These are phyloP conservation scores for Heterochromis multidens DNA, from an alignment of 2,113 vertebrate species.

Conservation along the genomic window DNA sequence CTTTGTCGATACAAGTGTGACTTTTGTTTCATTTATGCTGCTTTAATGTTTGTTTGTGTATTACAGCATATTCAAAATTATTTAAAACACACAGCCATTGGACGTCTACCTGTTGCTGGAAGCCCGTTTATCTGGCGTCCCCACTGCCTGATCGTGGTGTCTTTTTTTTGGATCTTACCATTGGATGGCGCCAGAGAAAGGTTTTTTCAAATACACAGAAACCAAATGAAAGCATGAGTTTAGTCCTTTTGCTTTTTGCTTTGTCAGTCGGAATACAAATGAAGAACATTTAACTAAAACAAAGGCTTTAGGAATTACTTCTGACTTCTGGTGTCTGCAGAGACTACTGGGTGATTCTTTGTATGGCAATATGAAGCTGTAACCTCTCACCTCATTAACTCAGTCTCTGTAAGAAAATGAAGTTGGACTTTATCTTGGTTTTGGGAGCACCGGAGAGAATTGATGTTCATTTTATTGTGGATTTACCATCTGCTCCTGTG, in stretches of 20 bases:
- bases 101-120: not conserved
- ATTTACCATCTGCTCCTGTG: slow-evolving; percentile 15
- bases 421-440: slow-evolving; percentile 19
- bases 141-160: not conserved
- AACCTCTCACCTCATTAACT: slow-evolving; percentile 33
- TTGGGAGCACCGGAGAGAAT: not conserved
- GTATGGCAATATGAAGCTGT: not conserved
- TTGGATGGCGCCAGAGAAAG: not conserved
- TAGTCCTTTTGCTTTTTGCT: not conserved
- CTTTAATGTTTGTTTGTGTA: not conserved
- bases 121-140: not conserved
- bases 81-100: not conserved
- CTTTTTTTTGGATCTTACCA: not conserved
- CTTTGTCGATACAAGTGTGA: not conserved
- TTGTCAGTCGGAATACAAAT: not conserved
- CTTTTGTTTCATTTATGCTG: not conserved
- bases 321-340: not conserved
- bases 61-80: not conserved
- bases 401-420: slow-evolving; percentile 21
- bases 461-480: not conserved
- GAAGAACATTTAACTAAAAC: not conserved
- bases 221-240: not conserved
- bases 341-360: not conserved
- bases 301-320: not conserved
- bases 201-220: not conserved